These are phyloP conservation scores for Varecia variegata DNA, from an alignment of 2,797 vertebrate genomes.

Conservation along the genomic window DNA sequence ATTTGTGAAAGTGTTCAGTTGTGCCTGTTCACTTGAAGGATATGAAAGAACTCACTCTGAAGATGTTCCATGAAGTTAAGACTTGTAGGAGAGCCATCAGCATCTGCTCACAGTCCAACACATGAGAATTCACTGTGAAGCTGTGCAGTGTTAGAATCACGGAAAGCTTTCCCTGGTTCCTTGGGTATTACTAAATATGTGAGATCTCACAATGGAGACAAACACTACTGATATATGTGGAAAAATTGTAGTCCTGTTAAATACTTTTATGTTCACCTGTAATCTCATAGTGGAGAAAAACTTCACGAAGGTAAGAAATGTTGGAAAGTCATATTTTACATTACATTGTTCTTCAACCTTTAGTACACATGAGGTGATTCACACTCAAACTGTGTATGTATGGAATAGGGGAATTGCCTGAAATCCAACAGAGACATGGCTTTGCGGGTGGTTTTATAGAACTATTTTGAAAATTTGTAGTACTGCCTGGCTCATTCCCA, in stretches of 20 bases:
- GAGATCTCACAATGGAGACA: background rate
- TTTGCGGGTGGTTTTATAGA: background rate
- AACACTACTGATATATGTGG: background rate
- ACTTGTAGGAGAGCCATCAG: background rate
- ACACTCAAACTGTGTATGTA: background rate
- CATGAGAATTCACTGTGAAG: background rate
- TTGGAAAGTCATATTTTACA: background rate
- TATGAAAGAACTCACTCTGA: background rate
- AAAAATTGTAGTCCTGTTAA: background rate
- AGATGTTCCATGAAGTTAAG: background rate
- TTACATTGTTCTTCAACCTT: background rate
- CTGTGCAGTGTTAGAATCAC: background rate
- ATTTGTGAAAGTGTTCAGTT: background rate
- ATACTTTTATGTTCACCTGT: background rate
- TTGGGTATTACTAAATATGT: background rate
- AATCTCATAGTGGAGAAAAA: background rate
- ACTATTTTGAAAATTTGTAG: background rate
- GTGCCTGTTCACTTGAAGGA: background rate
- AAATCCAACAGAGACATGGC: background rate
- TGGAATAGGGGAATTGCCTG: background rate
- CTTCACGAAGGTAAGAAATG: background rate
- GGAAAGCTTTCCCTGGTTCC: background rate
- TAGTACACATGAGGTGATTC: background rate
- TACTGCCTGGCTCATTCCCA: background rate
- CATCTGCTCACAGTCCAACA: background rate